Base-by-base conservation (phyloP, 2,888 invertebrate genomes). In the Orthosia incerta region DNA sequence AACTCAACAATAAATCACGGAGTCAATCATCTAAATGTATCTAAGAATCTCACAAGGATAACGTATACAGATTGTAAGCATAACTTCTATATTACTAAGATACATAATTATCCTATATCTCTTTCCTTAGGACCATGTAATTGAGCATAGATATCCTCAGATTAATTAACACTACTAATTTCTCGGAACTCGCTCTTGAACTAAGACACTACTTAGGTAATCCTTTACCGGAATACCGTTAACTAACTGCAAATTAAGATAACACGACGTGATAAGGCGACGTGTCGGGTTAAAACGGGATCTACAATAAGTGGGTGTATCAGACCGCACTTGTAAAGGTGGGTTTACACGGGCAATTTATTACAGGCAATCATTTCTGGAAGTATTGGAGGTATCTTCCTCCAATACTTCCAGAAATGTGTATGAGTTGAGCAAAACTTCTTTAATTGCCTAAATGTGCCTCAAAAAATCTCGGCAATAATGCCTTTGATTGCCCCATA, bases 191-290 rank as follows among this genome's bases (percentile, higher is more conserved):
- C 64, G 80, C 74, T 77, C 72, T 75, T 77, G 85, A 84, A 86
- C 85, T 84, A 77, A 83, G 72, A 80, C 80, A 82, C 71, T 80
- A 79, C 76, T 80, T 81, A 86, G 80, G 78, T 77, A 84, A 87
- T 87, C 86, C 88, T 82, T 85, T 80, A 79, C 83, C 74, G 76
- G 77, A 79, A 79, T 79, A 79, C 86, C 74, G 85, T 87, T 83
- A 87, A 82, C 79, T 85, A 85, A 87, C 87, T 86, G 83, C 80
- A 82, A 85, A 86, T 86, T 85, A 82, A 83, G 87, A 87, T 87
- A 83, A 82, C 76, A 85, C 80, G 79, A 75, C 57, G 82, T 70
- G 86, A 86, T 87, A 87, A 79, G 82, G 56, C 76, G 76, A 79
- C 85, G 77, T 74, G 86, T 79, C 76, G 79, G 76, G 83, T 83